Base-by-base conservation (phyloP, 2,113 vertebrate genomes). In the Trogon melanurus region DNA sequence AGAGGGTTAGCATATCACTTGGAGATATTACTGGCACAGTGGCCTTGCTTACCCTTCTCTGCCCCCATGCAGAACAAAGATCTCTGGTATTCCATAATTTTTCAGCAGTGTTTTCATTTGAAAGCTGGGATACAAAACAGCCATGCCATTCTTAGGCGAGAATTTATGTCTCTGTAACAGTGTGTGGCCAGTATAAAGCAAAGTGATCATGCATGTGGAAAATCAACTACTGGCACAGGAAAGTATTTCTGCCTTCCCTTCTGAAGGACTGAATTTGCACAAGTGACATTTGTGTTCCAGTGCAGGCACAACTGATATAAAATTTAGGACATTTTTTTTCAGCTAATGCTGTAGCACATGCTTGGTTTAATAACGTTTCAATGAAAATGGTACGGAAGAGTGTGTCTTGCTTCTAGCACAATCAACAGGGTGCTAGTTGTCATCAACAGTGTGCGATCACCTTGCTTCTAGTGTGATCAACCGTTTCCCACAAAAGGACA, bases 161-260 rank as follows among this genome's bases (percentile, higher is more conserved):
- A 89, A 93, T 92, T 95, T 65, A 23, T 60, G 69, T 71, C 72
- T 85, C 38, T 75, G 7, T 76, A 88, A 76, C 62, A 73, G 58
- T 85, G 81, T 95, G 94, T 70, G 88, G 82, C 66, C 81, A 62
- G 44, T 41, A 80, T 29, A 91, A 91, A 95, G 85, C 76, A 83
- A 93, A 94, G 83, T 60, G 88, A 38, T 82, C 36, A 94, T 92
- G 92, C 95, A 96, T 88, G 92, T 95, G 92, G 94, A 95, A 96
- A 97, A 97, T 96, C 83, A 79, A 11, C 79, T 79, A 30, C 23
- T 86, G 89, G 91, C 87, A 70, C 50, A 47, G 79, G 56, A 69
- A 64, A 87, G 26, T 62, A 30, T 22, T 82, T 90, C 62, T 92
- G 80, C 71, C 27, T 73, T 82, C 34, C 7, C 3, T 90, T 89